phyloP scores from a whole-genome alignment of 2,797 vertebrate species.

The Sphenopsis melanotis region DNA sequence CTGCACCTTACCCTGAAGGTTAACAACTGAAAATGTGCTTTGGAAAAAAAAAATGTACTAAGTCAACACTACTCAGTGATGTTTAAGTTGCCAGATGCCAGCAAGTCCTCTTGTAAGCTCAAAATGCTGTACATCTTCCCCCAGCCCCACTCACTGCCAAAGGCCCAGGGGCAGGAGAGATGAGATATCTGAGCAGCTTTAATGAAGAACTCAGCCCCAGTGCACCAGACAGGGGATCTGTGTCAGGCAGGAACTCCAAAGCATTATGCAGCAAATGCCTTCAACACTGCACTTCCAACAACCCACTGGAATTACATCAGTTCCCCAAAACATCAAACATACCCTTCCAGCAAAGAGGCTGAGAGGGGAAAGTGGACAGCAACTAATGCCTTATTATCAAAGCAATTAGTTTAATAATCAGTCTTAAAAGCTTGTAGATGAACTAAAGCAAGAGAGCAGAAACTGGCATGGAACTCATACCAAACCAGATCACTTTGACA shows the following conservation, averaged over 20 bases:
- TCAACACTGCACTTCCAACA: neutral
- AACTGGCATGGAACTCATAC: neutral
- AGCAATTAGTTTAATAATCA: neutral
- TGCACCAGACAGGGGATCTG: neutral
- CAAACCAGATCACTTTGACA: neutral
- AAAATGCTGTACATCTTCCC: neutral
- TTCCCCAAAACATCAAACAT: neutral
- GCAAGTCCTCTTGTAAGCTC: neutral
- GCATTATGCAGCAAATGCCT: neutral
- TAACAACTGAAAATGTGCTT: neutral
- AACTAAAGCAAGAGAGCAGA: neutral
- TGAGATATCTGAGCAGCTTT: neutral
- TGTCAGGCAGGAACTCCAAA: neutral
- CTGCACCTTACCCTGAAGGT: neutral
- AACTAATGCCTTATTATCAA: neutral
- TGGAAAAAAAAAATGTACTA: neutral
- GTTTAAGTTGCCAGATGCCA: neutral
- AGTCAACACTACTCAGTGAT: neutral
- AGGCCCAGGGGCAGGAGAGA: neutral
- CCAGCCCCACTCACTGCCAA: neutral
- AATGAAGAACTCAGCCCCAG: neutral
- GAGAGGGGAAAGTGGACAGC: neutral
- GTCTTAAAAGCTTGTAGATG: neutral
- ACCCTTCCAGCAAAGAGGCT: neutral
- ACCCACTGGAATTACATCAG: neutral